Base-by-base conservation (phyloP, 2,113 vertebrate genomes). In the Nothoprocta perdicaria region DNA sequence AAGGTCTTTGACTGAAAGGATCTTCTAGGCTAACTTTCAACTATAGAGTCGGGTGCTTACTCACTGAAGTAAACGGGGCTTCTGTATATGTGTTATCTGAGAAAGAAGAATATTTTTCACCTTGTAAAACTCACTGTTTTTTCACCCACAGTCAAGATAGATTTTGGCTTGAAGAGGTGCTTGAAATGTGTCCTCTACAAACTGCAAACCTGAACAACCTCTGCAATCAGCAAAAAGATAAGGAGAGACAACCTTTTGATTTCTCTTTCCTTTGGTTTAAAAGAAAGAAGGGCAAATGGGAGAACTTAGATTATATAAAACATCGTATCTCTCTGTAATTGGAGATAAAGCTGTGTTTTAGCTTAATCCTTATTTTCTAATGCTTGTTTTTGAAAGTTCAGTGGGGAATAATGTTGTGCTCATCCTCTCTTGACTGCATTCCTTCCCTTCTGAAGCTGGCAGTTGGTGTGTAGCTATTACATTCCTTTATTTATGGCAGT, bases 401-500 rank as follows among this genome's bases (percentile, higher is more conserved):
- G 2, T 77, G 41, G 35, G 52, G 60, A 91, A n/a, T 52, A 87
- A 68, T 19, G 22, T 83, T 80, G 52, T 46, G 1, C 0, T 94
- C 76, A 55, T 80, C 68, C 75, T 68, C 41, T 71, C 77, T 91
- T 90, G 88, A 81, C 86, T 89, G 58, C 66, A 29, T 84, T 88
- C 58, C 50, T 78, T 71, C 60, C 31, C 21, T 91, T 94, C 67
- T 93, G 76, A 71, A 89, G 67, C 86, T 94, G 89, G 69, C 79
- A 62, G 43, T 81, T 93, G 77, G 80, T 83, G 86, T 93, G 69
- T 78, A 87, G 80, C 72, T 95, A 55, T 86, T 92, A 62, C 74
- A 81, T 89, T 84, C 74, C 35, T 84, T 79, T 91, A 86, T 89
- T 93, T 94, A 85, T 90, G 87, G 75, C 76, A 75, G 29, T 86